phyloP scores from a whole-genome alignment of 2,797 vertebrate species.

The Chloroceryle inda region DNA sequence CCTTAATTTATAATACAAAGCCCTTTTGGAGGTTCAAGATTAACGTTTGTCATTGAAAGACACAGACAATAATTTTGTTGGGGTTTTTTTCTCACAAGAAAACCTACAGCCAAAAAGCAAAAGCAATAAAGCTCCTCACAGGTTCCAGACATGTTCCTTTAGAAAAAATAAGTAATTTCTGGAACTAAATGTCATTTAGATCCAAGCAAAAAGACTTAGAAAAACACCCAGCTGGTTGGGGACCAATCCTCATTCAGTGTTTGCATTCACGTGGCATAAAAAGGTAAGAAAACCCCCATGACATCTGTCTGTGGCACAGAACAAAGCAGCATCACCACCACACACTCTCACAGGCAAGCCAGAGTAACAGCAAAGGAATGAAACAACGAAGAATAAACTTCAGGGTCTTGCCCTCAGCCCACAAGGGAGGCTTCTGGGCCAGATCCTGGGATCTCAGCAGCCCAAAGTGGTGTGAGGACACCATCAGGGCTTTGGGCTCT shows the following conservation, averaged over 20 bases:
- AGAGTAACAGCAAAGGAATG: neutral
- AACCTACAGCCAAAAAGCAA: neutral
- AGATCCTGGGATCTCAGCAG: neutral
- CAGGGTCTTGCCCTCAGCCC: neutral
- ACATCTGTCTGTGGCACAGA: neutral
- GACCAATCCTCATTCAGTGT: neutral
- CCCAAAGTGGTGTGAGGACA: neutral
- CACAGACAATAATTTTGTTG: neutral
- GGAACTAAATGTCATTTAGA: neutral
- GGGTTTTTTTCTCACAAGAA: neutral
- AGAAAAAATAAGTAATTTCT: neutral
- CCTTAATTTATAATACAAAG: neutral
- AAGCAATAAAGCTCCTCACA: neutral
- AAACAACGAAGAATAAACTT: neutral
- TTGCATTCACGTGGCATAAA: neutral
- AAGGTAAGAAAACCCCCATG: neutral
- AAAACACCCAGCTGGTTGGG: fast-evolving
- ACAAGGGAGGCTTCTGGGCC: neutral
- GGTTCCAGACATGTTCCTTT: fast-evolving
- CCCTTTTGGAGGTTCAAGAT: neutral
- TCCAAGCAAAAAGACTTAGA: neutral
- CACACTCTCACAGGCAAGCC: neutral
- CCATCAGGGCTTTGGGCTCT: neutral
- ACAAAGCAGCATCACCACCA: neutral
- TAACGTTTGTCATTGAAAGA: neutral